Evolutionary conservation across 2,113 vertebrate genomes (phyloP).

Genomic region (Halichoeres trimaculatus): DNA sequence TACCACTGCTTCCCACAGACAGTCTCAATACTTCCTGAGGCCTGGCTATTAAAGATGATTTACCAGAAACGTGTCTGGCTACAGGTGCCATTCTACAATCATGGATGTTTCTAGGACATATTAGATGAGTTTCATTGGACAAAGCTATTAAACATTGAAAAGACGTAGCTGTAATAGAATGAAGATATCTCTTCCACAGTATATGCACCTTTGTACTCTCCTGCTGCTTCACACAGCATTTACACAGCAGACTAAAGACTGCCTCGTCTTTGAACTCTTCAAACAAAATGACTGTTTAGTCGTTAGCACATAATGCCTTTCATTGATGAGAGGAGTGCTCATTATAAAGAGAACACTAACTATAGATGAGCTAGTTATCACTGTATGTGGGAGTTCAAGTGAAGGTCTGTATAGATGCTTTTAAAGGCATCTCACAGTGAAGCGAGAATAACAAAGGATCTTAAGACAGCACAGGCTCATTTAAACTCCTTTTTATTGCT

Average conservation of each 20-base stretch:
- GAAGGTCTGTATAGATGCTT: background rate
- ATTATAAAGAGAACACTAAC: background rate
- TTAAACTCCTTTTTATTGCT: background rate
- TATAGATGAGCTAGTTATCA: background rate
- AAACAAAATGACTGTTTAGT: background rate
- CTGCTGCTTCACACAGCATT: background rate
- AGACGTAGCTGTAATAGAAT: background rate
- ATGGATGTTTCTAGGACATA: background rate
- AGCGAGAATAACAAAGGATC: background rate
- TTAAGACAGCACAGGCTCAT: background rate
- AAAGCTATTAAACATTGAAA: background rate
- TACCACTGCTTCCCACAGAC: background rate
- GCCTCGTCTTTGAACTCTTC: background rate
- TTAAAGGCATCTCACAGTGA: background rate
- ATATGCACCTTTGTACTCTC: background rate
- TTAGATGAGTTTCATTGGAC: no score
- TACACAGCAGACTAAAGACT: background rate
- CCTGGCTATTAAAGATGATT: conserved; percentile 3
- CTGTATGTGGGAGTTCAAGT: background rate
- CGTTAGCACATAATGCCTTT: background rate
- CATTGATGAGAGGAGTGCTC: background rate
- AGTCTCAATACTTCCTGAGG: conserved; percentile 6
- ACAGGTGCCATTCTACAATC: background rate
- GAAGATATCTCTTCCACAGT: background rate
- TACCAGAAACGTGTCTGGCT: background rate